Evolutionary conservation across 2,113 vertebrate species (phyloP), one percentile per base, ranked within the genome.

Genomic region (Sinocyclocheilus anophthalmus): DNA sequence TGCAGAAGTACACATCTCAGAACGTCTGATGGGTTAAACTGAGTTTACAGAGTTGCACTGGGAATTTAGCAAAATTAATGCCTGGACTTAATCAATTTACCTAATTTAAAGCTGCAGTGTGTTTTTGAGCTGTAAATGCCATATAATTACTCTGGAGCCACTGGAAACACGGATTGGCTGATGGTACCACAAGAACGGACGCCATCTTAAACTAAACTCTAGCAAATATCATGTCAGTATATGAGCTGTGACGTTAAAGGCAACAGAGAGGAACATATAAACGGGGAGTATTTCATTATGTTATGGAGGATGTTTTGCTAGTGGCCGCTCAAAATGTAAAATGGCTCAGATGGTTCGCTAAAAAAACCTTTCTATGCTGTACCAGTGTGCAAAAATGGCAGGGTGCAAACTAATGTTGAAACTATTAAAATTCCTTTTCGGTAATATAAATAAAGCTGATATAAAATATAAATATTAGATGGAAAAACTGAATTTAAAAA

Each of bases 141-240:
- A 42, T 45, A 22, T 73, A 73, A 73, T 42, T 73, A 42, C 70
- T 73, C 37, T 22, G 73, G 73, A 76, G 73, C 42, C 73, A 26
- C 6, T 76, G n/a, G 13, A 50, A 48, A 2, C 20, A 16, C 50
- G 6, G 8, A 78, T 37, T 33, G 76, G 76, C 26, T 4, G 3
- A 53, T 55, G 26, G 48, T 26, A 77, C 76, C 48, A 55, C 8
- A 30, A 33, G 26, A 55, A 55, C 50, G 18, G 2, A 77, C 24
- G 20, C 50, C 5, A 16, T 37, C 50, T 18, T 30, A 37, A 53
- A 53, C 50, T 53, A 53, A 78, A 78, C 14, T 30, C 50, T 42
- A 57, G 16, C 50, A 78, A 50, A 76, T 76, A 76, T 76, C 42
- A 42, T 76, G 42, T 14, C 73, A 0, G 39, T 1, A 1, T 4